A percentile compares a stretch with the other conserved stretches of the same genome.
Conservation (phyloP, 2,888 invertebrate genomes). For the Holacanthella duospinosa region DNA sequence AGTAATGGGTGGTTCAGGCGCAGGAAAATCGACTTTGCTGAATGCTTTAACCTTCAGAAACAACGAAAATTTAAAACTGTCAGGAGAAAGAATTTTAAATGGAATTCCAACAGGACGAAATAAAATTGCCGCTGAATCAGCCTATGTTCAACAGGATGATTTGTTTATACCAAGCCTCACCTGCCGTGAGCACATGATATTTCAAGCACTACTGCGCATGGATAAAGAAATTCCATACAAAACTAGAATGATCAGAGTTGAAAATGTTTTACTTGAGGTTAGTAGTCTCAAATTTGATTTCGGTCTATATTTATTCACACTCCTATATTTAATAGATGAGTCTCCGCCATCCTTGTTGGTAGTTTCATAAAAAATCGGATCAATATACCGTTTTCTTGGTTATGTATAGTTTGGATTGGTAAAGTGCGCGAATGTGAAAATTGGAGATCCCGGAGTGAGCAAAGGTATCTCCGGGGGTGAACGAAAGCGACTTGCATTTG, state of each 20-base stretch:
- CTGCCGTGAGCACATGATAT: too few relatives aligned
- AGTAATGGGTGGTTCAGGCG: constrained; percentile 74
- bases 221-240: constrained; percentile 60
- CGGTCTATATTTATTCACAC: too few relatives aligned
- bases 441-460: constrained; percentile 74
- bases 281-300: too few relatives aligned
- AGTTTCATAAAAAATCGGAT: too few relatives aligned
- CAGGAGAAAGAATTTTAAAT: constrained; percentile 56
- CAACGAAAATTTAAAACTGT: constrained; percentile 53
- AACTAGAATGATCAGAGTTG: constrained; percentile 64
- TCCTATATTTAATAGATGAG: too few relatives aligned
- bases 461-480: constrained; percentile 95
- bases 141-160: constrained; percentile 90
- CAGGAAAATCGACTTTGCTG: constrained; percentile 87
- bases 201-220: constrained; percentile 68
- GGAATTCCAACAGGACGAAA: constrained; percentile 58
- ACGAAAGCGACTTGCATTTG: constrained; percentile 86
- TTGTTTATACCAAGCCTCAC: constrained; percentile 73
- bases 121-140: constrained; percentile 63
- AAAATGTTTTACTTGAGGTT: constrained; percentile 72
- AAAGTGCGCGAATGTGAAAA: constrained; percentile 81
- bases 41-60: constrained; percentile 78
- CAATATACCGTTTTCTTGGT: too few relatives aligned
- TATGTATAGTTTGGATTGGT: constrained; percentile 59
- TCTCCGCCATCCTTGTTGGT: too few relatives aligned